Conservation (phyloP, 2,113 vertebrate genomes). For the Scatophagus argus region DNA sequence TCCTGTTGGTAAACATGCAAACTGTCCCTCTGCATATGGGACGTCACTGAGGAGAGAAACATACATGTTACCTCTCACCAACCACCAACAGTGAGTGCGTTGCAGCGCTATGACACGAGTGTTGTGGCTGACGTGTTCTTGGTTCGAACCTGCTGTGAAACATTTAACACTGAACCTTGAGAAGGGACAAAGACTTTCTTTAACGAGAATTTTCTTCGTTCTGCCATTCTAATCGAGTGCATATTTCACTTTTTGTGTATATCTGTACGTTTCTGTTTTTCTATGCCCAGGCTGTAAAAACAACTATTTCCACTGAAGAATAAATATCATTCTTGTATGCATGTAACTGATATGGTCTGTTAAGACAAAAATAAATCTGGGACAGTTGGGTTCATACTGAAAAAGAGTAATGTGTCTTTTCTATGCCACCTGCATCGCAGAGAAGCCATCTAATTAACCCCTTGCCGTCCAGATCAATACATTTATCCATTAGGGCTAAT, state of each 20-base stretch:
- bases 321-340: neutral
- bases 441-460: no score
- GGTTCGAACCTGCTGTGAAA: neutral
- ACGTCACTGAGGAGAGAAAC: constrained; percentile 84
- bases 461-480: neutral
- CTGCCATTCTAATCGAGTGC: neutral
- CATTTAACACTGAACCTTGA: neutral
- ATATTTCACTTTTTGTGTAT: neutral
- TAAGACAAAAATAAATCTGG: neutral
- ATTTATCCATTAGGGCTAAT: neutral
- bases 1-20: constrained; percentile 89
- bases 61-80: constrained; percentile 45
- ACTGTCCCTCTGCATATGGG: constrained; percentile 80
- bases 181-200: no score
- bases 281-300: neutral
- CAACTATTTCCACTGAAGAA: neutral
- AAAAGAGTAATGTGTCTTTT: no score
- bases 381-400: neutral
- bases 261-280: neutral
- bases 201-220: no score
- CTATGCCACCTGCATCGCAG: no score
- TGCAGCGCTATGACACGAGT: neutral
- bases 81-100: no score
- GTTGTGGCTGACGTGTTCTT: neutral
- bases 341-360: constrained; percentile 3